These are phyloP conservation scores for Ctena decussata DNA, from an alignment of 2,888 invertebrate genomes.

Conservation along the genomic window DNA sequence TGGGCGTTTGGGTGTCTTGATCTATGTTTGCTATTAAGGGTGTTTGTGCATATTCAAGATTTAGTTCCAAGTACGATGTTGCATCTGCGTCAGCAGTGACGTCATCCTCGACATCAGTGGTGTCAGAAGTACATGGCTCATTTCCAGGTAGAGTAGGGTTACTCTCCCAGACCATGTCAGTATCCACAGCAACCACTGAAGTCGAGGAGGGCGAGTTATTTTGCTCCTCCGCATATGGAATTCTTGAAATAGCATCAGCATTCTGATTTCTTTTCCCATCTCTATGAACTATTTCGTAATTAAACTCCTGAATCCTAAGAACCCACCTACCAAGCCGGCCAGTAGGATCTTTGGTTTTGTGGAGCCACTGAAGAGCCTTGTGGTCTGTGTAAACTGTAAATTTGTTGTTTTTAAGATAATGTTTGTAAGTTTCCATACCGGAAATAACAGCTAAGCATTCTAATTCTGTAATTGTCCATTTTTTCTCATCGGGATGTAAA, in stretches of 20 bases:
- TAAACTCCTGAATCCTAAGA: slow-evolving; percentile 38
- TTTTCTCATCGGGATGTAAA: slow-evolving; percentile 35
- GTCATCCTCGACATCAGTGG: neutral
- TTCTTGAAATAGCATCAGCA: slow-evolving; percentile 48
- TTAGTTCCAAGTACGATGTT: neutral
- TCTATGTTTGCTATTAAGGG: slow-evolving; percentile 7
- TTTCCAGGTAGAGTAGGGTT: neutral
- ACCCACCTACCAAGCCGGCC: slow-evolving; percentile 48
- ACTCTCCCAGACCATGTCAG: neutral
- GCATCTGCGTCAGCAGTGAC: neutral
- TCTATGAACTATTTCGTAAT: slow-evolving; percentile 44
- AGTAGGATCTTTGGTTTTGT: slow-evolving; percentile 29
- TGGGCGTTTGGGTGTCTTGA: neutral
- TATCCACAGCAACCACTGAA: neutral
- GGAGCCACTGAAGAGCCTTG: slow-evolving; percentile 51
- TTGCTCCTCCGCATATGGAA: slow-evolving; percentile 18
- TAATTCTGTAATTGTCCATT: slow-evolving; percentile 56
- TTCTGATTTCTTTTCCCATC: slow-evolving; percentile 36
- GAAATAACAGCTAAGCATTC: slow-evolving; percentile 50
- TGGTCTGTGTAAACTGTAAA: slow-evolving; percentile 66
- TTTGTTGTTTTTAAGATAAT: slow-evolving; percentile 48
- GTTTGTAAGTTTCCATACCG: slow-evolving; percentile 40
- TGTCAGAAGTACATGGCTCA: neutral
- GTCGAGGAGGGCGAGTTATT: no score
- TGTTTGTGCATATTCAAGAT: neutral